Conservation (phyloP, 2,888 invertebrate genomes). For the Lepidonotus clava region DNA sequence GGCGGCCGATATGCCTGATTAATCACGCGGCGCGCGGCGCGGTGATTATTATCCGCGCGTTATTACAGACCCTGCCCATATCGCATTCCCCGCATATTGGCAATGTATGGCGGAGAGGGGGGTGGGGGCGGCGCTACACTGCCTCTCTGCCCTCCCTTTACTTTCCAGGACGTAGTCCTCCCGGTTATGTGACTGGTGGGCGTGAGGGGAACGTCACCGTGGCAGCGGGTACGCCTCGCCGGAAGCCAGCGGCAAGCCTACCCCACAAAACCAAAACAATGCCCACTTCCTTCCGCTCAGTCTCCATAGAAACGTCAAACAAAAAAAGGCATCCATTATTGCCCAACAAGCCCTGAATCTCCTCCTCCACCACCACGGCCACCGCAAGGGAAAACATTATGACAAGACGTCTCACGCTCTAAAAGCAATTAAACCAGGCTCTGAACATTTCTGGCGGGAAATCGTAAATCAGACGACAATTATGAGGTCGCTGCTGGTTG, state of each 20-base stretch:
- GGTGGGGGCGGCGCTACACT: neutral
- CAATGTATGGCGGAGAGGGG: neutral
- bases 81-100: constrained; percentile 42
- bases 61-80: neutral
- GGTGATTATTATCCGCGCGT: constrained; percentile 33
- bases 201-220: neutral
- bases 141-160: too few species aligned
- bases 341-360: neutral
- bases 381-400: neutral
- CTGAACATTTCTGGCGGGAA: neutral
- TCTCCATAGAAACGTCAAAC: constrained; percentile 23
- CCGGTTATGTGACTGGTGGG: too few species aligned
- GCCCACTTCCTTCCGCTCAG: constrained; percentile 11
- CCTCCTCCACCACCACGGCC: neutral
- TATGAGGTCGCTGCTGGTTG: neutral
- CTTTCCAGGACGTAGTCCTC: too few species aligned
- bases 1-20: neutral
- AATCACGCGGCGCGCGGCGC: neutral
- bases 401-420: neutral
- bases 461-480: neutral
- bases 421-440: neutral
- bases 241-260: constrained; percentile 1
- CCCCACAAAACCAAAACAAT: constrained; percentile 36
- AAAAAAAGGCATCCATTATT: neutral
- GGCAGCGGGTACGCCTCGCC: neutral